Base-by-base conservation (phyloP, 2,797 vertebrate species). In the Mareca penelope region DNA sequence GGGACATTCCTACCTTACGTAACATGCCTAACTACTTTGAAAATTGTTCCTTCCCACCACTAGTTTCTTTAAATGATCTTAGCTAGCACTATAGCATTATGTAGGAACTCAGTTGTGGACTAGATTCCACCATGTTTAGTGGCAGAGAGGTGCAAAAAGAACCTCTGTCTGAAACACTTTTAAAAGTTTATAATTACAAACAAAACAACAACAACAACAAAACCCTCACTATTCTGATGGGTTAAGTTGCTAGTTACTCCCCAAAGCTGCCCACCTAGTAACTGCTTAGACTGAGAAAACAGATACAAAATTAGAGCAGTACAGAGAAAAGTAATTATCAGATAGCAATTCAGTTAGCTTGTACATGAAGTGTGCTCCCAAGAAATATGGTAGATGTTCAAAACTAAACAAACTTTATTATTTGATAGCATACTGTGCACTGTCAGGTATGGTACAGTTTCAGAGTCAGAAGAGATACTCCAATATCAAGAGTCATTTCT, bases 301-400 rank as follows among this genome's bases (percentile, higher is more conserved):
- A 2, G 39, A 39, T 21, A 29, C 42, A 15, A 78, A 84, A 52
- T 48, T 33, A 60, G 16, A 78, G 70, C 4, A 26, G 1, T 29
- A 48, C 7, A 44, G 9, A n/a, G 10, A 53, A 84, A 78, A 44
- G 9, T 9, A 64, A 75, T 56, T 80, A 23, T 3, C 35, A 83
- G n/a, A 11, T 56, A 83, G 21, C 42, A 52, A 5, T 10, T 68
- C 35, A 39, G 28, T 48, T 24, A 50, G 4, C 10, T 72, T 52
- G 3, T 1, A 0, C 15, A 11, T 70, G 26, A 60, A 77, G 37
- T 2, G 2, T 0, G 0, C 1, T 80, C 8, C 28, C 33, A 46
- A 52, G 22, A 40, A 69, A 85, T 65, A 50, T 4, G 1, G 2
- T 10, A 73, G 46, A 70, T n/a, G n/a, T 63, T 67, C 29, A 46